Evolutionary conservation across 1,140 invertebrate species (phyloP), one percentile per base, ranked within the genome.

Genomic region (Lineus longissimus): DNA sequence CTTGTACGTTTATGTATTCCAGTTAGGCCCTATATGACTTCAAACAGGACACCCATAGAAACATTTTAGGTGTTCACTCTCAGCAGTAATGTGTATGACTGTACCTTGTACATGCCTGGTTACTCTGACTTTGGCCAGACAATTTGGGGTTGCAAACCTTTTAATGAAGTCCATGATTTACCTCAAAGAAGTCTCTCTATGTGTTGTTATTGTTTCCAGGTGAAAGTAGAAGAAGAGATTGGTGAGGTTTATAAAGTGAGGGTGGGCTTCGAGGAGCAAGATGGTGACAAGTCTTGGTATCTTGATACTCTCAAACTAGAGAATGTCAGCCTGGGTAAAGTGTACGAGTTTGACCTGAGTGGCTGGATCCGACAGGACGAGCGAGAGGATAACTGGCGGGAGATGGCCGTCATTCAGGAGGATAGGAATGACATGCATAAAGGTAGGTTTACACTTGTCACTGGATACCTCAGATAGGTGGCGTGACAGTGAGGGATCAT

Each of bases 301-400:
- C 59, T 81, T 29, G 80, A 81, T 55, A 76, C 78, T 4, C 33
- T 36, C 33, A 36, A 36, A 36, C 33, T 36, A 7, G 33, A 36
- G 67, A 74, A 17, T 55, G 58, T n/a, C 54, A 31, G 27, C 71
- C 74, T 70, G 74, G 74, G 4, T 76, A 72, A 71, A 69, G 33
- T 55, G 74, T 51, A 51, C 25, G n/a, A 19, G 47, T 51, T 51
- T 51, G 47, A 51, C 47, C 25, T 51, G 6, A n/a, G 47, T 4
- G 47, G 25, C n/a, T 51, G 47, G 47, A n/a, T 51, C 25, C 6
- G 47, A n/a, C 19, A 23, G 47, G 25, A 51, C n/a, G 47, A 51
- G 4, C 19, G 25, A 27, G n/a, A 19, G 9, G 47, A 51, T 51
- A 27, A 27, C 25, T 23, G n/a, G 19, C 19, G n/a, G n/a, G 47